phyloP scores from a whole-genome alignment of 2,113 vertebrate species.

The Mesocricetus auratus region DNA sequence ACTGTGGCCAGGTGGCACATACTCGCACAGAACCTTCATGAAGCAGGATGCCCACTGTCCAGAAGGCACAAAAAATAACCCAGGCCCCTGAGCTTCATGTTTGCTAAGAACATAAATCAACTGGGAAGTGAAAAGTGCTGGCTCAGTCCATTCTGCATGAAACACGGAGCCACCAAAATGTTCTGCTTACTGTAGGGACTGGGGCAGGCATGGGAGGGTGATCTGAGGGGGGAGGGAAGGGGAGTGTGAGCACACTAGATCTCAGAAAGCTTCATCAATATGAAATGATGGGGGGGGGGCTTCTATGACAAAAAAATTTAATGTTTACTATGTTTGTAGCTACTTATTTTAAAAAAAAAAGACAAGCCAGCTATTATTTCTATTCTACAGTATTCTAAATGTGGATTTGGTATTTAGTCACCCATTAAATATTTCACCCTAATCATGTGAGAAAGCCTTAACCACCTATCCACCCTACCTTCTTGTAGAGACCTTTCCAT shows the following conservation, averaged over 20 bases:
- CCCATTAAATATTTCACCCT: not conserved
- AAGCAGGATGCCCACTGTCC: not conserved
- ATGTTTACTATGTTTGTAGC: not conserved
- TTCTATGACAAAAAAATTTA: not conserved
- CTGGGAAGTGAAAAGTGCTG: constrained; percentile 75
- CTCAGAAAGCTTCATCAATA: not conserved
- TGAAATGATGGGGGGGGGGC: not conserved
- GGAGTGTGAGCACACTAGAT: no score
- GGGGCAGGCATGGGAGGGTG: not conserved
- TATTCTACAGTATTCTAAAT: not conserved
- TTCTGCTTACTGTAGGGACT: not conserved
- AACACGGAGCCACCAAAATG: constrained; percentile 16
- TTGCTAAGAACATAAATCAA: constrained; percentile 74
- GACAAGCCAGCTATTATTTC: not conserved
- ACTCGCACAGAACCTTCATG: not conserved
- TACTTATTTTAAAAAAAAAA: not conserved
- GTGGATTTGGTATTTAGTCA: not conserved
- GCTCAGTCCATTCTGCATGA: constrained; percentile 72
- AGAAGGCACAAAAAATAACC: constrained; percentile 1
- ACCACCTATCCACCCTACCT: not conserved
- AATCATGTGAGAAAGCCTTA: no score
- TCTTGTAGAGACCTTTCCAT: not conserved
- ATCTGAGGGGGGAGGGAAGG: not conserved
- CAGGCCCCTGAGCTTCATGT: constrained; percentile 49
- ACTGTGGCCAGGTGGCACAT: not conserved